Base-by-base conservation (phyloP, 2,888 invertebrate species). In the Azorinus chamasolen region DNA sequence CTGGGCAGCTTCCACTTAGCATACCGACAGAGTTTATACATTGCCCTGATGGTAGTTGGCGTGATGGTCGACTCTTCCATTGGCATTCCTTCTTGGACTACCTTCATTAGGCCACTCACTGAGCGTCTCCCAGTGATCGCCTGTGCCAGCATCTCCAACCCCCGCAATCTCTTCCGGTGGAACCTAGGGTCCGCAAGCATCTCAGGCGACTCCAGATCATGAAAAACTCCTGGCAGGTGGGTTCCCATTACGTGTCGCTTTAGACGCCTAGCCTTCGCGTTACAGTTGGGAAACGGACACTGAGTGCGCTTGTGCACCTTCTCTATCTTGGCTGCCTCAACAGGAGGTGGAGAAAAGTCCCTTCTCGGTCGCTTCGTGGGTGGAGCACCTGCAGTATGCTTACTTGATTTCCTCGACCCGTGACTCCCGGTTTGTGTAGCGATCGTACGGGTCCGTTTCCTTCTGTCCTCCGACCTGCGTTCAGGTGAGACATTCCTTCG, bases 211-310 rank as follows among this genome's bases (percentile, higher is more conserved):
- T 55, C 55, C 1, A 16, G 20, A n/a, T 55, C 55, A 39, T 18
- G 55, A 22, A 55, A 55, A 27, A 55, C 20, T 2, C 22, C 41
- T 6, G 55, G 55, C 6, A 55, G 37, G 20, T 55, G 55, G 14
- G 18, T 32, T 10, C 32, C 20, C 16, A 27, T 20, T 5, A 55
- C 55, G 16, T 55, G 55, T 16, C 55, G 8, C 16, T 55, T 55
- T 8, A 55, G 20, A 20, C 20, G 37, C 20, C 39, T 37, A 14
- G 39, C 55, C 6, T 39, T 41, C 22, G 55, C 39, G 10, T 39
- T 20, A 18, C 55, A 55, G 4, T 24, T 41, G 10, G 18, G 5
- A 20, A 55, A 39, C 18, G 55, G 55, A 16, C 55, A 55, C 20
- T 39, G 18, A 20, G 37, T 55, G 10, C 41, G 1, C 39, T 55